Base-by-base conservation (phyloP, 2,113 vertebrate species). In the Halcyon malimbica region DNA sequence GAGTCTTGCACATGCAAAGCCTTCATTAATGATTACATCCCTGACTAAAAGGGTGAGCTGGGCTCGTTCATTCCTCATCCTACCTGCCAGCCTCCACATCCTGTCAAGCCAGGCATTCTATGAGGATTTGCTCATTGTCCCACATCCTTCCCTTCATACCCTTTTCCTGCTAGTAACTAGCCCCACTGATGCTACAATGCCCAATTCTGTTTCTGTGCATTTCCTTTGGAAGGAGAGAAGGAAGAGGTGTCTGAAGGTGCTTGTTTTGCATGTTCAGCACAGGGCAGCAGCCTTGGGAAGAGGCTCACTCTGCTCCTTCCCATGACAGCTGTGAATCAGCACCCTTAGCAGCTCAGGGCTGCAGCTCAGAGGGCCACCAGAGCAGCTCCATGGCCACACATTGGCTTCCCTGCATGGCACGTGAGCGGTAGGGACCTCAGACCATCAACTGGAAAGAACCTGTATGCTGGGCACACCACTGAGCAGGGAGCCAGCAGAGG, bases 31-130 rank as follows among this genome's bases (percentile, higher is more conserved):
- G 3, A 31, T 62, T 68, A 17, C 11, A 2, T 93, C 74, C 60
- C 37, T 56, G 56, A 54, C 65, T 86, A 19, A 18, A 41, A 54
- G 54, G 60, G 10, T 23, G 70, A 73, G 44, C 62, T 76, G 59
- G 62, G 53, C 41, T 90, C 2, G 1, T 68, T 64, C 48, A 35
- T 88, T 84, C 75, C 64, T 89, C 59, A 46, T 48, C 41, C 71
- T 64, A 26, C 54, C 75, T 59, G 67, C 62, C 44, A 31, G 67
- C 74, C n/a, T 71, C 89, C 91, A 96, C 89, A 94, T 94, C 94
- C 95, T 93, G 78, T 60, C 48, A 29, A 91, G 59, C 41, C 44
- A 39, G 77, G 69, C 44, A 75, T 87, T 77, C 73, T 26, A 4
- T 4, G 41, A 39, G 75, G 73, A 39, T 89, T 70, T 87, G 60